Base-by-base conservation (phyloP, 2,113 vertebrate species). In the Oncorhynchus kisutch region DNA sequence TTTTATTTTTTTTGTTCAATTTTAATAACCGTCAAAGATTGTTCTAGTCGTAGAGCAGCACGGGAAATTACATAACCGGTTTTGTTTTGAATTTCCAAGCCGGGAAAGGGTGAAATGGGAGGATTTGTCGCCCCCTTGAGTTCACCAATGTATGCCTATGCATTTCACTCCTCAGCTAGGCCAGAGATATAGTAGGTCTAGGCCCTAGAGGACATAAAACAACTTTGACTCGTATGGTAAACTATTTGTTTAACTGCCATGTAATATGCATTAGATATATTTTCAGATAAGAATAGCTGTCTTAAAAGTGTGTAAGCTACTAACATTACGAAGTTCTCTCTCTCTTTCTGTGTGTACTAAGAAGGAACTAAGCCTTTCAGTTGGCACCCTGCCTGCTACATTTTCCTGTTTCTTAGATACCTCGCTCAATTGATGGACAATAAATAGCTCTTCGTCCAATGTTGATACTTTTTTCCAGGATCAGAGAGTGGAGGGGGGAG, bases 1-100 rank as follows among this genome's bases (percentile, higher is more conserved):
- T 86, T 87, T 89, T 86, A 91, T 81, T 92, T 91, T 45, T 89
- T 88, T 62, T 82, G 75, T 77, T 81, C 78, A 84, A 88, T 87
- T 86, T 84, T 83, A 80, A 86, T 86, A 81, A 84, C 86, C 78
- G 85, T 90, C 84, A 75, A 57, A 65, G 67, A 77, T 83, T 85
- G 78, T 78, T 65, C 68, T 25, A 8, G 45, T 78, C 90, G 89
- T 84, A 81, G 86, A 90, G 90, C 90, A 92, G 39, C 69, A 85
- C 87, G 89, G 90, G 89, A 91, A 18, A 81, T 84, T 6, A 54
- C 27, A 67, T 7, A 66, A 77, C 81, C 82, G 80, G 91, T 91
- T 92, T 73, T 81, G 75, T 84, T 91, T 90, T 89, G 82, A 92
- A 90, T 86, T 83, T 85, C 70, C 71, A 79, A 84, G 59, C 48